Evolutionary conservation across 2,888 invertebrate species (phyloP), one percentile per base, ranked within the genome.

Genomic region (Seira ritae): DNA sequence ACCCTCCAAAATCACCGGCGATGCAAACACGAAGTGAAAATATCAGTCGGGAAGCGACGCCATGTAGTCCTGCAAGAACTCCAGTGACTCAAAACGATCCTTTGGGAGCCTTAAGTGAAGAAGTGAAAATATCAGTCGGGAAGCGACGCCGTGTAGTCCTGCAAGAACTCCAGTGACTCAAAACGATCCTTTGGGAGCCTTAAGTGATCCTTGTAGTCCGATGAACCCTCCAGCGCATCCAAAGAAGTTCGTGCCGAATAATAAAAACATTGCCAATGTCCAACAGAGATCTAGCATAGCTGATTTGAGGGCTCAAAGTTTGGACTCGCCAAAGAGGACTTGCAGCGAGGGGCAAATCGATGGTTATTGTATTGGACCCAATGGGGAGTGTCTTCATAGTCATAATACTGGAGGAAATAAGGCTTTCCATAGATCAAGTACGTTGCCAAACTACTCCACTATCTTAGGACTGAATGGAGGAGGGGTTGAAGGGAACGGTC

Each of bases 51-150:
- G 84, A 69, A 15, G 91, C 94, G 69, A 94, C 95, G 0, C 89
- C 89, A 8, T 84, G 85, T 42, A 89, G 89, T 70, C 94, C 94
- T 42, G 90, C 90, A 31, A 93, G 96, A 79, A 97, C 96, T 1
- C 95, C 96, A 0, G 97, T 98, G 0, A 95, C 97, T 0, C 94
- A 96, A 90, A 97, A 97, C 91, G 98, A 98, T 92, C 98, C 98
- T 0, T 92, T 98, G 20, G 98, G 97, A 6, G 96, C 97, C 2
- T 92, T 97, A 1, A 90, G 91, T 42, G 12, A 8, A 12, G 17
- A n/a, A 80, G 65, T n/a, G 23, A 42, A 8, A 42, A 42, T 4
- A 23, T 15, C 0, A 84, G 76, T 37, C 42, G 83, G n/a, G 86
- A 87, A 50, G 91, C 94, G 69, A 94, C 95, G 0, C 89, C 89